These are phyloP conservation scores for Episyrphus balteatus DNA, from an alignment of 1,140 invertebrate genomes.

Conservation along the genomic window DNA sequence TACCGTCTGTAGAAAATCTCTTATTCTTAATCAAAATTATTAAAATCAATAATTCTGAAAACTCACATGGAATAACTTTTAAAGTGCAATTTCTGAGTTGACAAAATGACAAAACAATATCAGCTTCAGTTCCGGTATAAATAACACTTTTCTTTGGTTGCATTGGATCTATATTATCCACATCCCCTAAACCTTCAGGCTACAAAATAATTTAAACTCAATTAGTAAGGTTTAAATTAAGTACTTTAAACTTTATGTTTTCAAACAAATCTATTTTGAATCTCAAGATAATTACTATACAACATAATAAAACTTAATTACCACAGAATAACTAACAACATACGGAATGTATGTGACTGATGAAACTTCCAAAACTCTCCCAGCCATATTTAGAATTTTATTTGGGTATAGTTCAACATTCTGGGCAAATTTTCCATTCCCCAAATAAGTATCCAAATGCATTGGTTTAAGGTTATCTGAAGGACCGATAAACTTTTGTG, in stretches of 20 bases:
- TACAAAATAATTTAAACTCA: too few relatives aligned
- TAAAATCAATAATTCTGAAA: too few relatives aligned
- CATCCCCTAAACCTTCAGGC: conserved; percentile 11
- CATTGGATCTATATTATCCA: conserved; percentile 21
- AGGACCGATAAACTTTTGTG: too few relatives aligned
- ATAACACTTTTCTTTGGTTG: conserved; percentile 13
- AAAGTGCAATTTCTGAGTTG: conserved; percentile 24
- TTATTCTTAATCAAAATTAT: not conserved
- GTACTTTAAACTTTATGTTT: too few relatives aligned
- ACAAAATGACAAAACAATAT: conserved; percentile 28
- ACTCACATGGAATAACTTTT: conserved; percentile 25
- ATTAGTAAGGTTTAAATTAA: too few relatives aligned
- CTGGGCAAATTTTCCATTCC: not conserved
- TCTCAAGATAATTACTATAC: too few relatives aligned
- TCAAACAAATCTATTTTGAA: too few relatives aligned
- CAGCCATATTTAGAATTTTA: conserved; percentile 29
- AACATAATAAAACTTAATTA: conserved; percentile 32
- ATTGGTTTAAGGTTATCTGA: too few relatives aligned
- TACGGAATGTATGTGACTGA: conserved; percentile 35
- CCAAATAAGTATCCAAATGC: too few relatives aligned
- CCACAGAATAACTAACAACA: conserved; percentile 36
- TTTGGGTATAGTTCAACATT: conserved; percentile 33
- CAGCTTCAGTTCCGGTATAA: conserved; percentile 25
- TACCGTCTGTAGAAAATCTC: conserved; percentile 16
- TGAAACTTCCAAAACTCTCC: conserved; percentile 22